These are phyloP conservation scores for Caenorhabditis remanei DNA, from an alignment of 1,140 invertebrate genomes.

Conservation along the genomic window DNA sequence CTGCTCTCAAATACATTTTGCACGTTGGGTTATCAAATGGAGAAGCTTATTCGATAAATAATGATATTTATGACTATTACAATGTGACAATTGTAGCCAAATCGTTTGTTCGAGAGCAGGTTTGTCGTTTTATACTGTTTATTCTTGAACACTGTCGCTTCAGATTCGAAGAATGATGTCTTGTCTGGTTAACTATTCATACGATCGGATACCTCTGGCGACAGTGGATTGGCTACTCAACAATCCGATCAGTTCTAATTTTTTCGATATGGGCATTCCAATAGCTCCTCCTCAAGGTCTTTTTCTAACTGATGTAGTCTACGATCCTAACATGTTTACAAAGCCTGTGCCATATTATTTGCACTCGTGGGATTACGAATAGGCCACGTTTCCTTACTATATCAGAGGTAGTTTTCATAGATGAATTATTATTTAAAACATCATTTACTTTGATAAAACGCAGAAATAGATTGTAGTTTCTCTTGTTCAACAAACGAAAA, in stretches of 20 bases:
- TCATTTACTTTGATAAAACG: too few relatives aligned
- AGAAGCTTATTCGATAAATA: slow-evolving; percentile 65
- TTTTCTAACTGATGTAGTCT: slow-evolving; percentile 72
- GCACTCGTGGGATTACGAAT: slow-evolving; percentile 69
- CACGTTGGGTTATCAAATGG: slow-evolving; percentile 67
- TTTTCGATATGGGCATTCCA: slow-evolving; percentile 58
- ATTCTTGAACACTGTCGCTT: slow-evolving; percentile 49
- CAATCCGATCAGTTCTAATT: slow-evolving; percentile 67
- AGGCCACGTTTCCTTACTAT: background rate
- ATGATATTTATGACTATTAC: slow-evolving; percentile 70
- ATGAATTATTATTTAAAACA: background rate
- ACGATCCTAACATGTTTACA: slow-evolving; percentile 69
- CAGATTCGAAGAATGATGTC: slow-evolving; percentile 73
- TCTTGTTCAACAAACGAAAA: too few relatives aligned
- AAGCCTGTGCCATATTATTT: slow-evolving; percentile 67
- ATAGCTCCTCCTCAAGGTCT: slow-evolving; percentile 69
- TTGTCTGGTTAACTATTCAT: slow-evolving; percentile 64
- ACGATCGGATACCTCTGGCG: slow-evolving; percentile 53
- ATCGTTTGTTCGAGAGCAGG: slow-evolving; percentile 71
- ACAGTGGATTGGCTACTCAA: slow-evolving; percentile 68
- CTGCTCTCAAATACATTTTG: slow-evolving; percentile 62
- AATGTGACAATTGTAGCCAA: slow-evolving; percentile 70
- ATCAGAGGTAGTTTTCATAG: background rate
- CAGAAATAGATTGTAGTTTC: too few relatives aligned
- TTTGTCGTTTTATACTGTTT: background rate